Base-by-base conservation (phyloP, 2,888 invertebrate genomes). In the Physocephala rufipes region DNA sequence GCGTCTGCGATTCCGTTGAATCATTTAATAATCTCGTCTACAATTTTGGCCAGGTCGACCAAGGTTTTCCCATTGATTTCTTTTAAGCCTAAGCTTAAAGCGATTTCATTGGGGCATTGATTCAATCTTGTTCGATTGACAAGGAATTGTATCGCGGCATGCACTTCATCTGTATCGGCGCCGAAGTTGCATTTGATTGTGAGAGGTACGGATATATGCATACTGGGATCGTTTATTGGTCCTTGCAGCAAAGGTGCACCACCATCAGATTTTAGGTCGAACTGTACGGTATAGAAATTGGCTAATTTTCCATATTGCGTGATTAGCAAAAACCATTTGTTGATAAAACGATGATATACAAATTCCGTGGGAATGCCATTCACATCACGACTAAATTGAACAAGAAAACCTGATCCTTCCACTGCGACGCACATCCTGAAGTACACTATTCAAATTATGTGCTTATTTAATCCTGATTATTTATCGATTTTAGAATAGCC, bases 271-370 rank as follows among this genome's bases (percentile, higher is more conserved):
- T 80, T 75, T 2, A 79, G 75, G 67, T 85, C 85, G 62, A 84
- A 85, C 16, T 76, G 73, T 3, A 85, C 82, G 1, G 79, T 78
- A 66, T 81, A 85, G 0, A 85, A 58, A 47, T 82, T 84, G 73
- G 81, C 80, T 75, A 85, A 69, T 71, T 82, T 83, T 16, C 80
- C 80, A 69, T 82, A 79, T 72, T 86, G 85, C 0, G 85, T 85
- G 49, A 85, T 78, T 12, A 85, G 64, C 36, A 86, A 71, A 62
- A 86, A 77, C 80, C 82, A 82, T 71, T 82, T 83, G 76, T 85
- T 84, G 5, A 77, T 78, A 62, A 85, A 85, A 19, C 77, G 72
- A 2, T 85, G 82, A 21, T 80, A 80, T 1, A 85, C 85, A 47
- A 85, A 82, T 67, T 85, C 83, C 0, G 85, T 85, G 21, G 30